Conservation (phyloP, 2,113 vertebrate genomes). For the Perca schrenkii region DNA sequence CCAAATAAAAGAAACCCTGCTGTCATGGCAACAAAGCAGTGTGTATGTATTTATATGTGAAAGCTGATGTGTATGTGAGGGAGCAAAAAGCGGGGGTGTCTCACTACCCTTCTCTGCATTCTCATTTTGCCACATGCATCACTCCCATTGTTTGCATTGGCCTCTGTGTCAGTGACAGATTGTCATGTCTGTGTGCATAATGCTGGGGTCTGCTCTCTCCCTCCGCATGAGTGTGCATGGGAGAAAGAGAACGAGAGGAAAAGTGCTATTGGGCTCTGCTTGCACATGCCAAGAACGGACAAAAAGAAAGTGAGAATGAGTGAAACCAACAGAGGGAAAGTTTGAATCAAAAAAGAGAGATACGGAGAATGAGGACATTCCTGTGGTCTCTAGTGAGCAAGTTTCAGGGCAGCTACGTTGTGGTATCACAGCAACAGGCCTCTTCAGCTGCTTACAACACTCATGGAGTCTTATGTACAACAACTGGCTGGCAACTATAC, state of each 20-base stretch:
- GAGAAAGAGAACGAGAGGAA: slow-evolving; percentile 28
- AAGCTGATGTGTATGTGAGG: slow-evolving; percentile 59
- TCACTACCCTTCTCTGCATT: slow-evolving; percentile 54
- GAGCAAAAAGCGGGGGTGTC: slow-evolving; percentile 45
- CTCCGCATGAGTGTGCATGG: slow-evolving; percentile 39
- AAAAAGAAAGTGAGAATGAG: slow-evolving; percentile 60
- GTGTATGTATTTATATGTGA: slow-evolving; percentile 71
- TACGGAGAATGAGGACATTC: slow-evolving; percentile 66
- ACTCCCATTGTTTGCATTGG: slow-evolving; percentile 76
- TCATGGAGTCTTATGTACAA: slow-evolving; percentile 58
- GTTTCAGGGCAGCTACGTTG: slow-evolving; percentile 56
- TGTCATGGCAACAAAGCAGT: slow-evolving; percentile 83
- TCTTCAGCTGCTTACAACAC: slow-evolving; percentile 71
- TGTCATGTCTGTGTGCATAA: slow-evolving; percentile 76
- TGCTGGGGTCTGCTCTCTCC: slow-evolving; percentile 42
- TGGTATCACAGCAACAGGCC: slow-evolving; percentile 74
- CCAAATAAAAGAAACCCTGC: slow-evolving; percentile 66
- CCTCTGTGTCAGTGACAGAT: slow-evolving; percentile 82
- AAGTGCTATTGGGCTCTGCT: slow-evolving; percentile 58
- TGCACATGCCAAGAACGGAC: slow-evolving; percentile 64
- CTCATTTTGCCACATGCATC: slow-evolving; percentile 70
- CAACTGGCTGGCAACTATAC: slow-evolving; percentile 45
- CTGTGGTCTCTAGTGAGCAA: slow-evolving; percentile 56
- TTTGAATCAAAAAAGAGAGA: slow-evolving; percentile 47
- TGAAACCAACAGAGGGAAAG: slow-evolving; percentile 39